Evolutionary conservation across 2,797 vertebrate species (phyloP), one percentile per base, ranked within the genome.

Genomic region (Falco berigora): DNA sequence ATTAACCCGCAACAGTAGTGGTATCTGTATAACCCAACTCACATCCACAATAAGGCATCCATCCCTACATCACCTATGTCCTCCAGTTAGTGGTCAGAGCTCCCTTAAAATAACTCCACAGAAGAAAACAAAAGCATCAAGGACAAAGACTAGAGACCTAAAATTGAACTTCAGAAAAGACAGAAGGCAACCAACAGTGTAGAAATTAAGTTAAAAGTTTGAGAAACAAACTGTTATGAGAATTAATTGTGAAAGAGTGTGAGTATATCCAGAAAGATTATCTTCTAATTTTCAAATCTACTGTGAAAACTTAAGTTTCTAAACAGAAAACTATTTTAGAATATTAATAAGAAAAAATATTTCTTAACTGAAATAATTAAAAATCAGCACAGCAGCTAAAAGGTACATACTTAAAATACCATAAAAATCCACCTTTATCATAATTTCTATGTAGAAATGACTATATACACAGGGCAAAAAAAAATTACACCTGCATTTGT

Each of bases 11-110:
- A 71, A 47, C 5, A 1, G 18, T 8, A 38, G 14, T 4, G 23
- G 62, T 9, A 64, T 12, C 9, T 69, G 47, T 20, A 79, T 55
- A 75, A 61, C 5, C 8, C 34, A 86, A 38, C 19, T 40, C 66
- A 22, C 17, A 71, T 5, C 0, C 0, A 58, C 53, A 52, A 1
- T 6, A 61, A 64, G 2, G 1, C 24, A 49, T 10, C 38, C 8
- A 59, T 44, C 47, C 42, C n/a, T 19, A 28, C 17, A 38, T 62
- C 47, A 47, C 27, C 6, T 2, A 2, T 18, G 11, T 14, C 17
- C n/a, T 53, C 69, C 64, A 80, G 59, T 5, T 40, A 49, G 42
- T 10, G 18, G 21, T 25, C 40, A 52, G n/a, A 72, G 44, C 1
- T 69, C 42, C 63, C 23, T 32, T 23, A 9, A 66, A 9, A 12